Conservation (phyloP, 2,113 vertebrate genomes). For the Gavialis gangeticus region DNA sequence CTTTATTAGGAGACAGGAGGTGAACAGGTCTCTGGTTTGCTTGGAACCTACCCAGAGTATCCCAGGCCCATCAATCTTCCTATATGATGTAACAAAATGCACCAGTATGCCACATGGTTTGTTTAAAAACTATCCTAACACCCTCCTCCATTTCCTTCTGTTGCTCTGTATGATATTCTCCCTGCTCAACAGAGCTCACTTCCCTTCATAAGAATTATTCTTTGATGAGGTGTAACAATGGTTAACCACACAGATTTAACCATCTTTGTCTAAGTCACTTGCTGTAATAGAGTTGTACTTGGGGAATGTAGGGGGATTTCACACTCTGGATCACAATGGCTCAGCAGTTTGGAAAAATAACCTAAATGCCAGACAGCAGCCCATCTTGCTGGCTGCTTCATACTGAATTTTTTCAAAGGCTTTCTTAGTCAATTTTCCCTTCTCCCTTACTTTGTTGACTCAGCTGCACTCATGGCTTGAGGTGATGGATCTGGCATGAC, state of each 20-base stretch:
- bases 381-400: conserved; percentile 17
- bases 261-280: neutral
- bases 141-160: conserved; percentile 31
- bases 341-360: neutral
- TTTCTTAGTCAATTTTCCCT: conserved; percentile 21
- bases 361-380: neutral
- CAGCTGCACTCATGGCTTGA: conserved; percentile 52
- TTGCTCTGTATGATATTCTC: neutral
- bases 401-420: neutral
- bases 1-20: conserved; percentile 7
- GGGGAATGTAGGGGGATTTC: neutral
- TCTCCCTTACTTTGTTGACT: conserved; percentile 57
- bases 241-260: conserved; percentile 13
- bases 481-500: neutral
- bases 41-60: conserved; percentile 57
- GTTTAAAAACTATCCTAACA: conserved; percentile 21
- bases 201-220: neutral
- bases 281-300: neutral
- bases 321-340: neutral
- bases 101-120: conserved; percentile 69
- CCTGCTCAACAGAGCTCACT: conserved; percentile 46
- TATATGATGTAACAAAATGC: conserved; percentile 68
- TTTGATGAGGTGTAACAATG: conserved; percentile 54
- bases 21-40: conserved; percentile 45
- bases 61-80: conserved; percentile 41